Conservation (phyloP, 2,797 vertebrate species). For the Notamacropus eugenii region DNA sequence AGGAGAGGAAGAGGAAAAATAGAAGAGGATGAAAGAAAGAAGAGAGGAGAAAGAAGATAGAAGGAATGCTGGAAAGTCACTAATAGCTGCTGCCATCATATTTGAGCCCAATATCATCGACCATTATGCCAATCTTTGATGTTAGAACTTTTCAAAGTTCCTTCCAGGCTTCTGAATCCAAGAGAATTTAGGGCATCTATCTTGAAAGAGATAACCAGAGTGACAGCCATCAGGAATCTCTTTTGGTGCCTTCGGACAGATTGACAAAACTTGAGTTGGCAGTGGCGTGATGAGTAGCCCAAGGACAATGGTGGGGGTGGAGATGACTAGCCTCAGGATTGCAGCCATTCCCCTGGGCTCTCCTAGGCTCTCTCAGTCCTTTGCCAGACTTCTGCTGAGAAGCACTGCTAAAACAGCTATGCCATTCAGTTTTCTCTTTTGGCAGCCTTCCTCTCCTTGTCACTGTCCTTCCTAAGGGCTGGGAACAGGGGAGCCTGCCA, state of each 20-base stretch:
- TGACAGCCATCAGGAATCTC: slow-evolving; percentile 45
- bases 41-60: background rate
- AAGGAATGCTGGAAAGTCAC: background rate
- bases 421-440: slow-evolving; percentile 54
- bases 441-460: slow-evolving; percentile 47
- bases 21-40: background rate
- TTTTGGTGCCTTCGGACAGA: slow-evolving; percentile 2
- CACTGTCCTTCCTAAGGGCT: slow-evolving; percentile 6
- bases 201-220: slow-evolving; percentile 37
- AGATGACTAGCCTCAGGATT: background rate
- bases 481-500: background rate
- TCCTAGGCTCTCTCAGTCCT: background rate
- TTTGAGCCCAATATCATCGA: background rate
- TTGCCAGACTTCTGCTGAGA: slow-evolving; percentile 4
- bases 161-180: background rate
- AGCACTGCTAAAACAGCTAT: background rate
- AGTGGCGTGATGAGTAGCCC: background rate
- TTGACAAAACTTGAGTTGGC: slow-evolving; percentile 63
- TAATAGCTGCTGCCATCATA: background rate
- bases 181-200: background rate
- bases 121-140: background rate
- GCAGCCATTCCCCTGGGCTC: background rate
- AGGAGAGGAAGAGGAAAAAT: slow-evolving; percentile 15
- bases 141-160: slow-evolving; percentile 40
- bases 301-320: background rate